A percentile compares a stretch with the other conserved stretches of the same genome.
Conservation (phyloP, 2,113 vertebrate genomes). For the Dendrocopos noguchii region DNA sequence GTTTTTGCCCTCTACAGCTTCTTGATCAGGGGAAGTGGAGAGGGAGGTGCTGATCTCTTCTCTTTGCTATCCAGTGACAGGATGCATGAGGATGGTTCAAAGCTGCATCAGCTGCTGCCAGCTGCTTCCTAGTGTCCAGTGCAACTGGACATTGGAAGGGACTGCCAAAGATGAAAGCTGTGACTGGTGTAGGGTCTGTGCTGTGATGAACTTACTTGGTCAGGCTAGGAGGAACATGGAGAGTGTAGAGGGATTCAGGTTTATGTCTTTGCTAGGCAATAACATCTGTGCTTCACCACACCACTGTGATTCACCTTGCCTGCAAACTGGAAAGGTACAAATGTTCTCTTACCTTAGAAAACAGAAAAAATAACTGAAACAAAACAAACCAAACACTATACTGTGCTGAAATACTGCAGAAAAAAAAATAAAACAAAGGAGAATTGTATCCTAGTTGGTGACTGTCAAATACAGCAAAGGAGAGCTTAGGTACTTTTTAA, state of each 20-base stretch:
- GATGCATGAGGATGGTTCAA: fast-evolving
- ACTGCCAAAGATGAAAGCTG: background rate
- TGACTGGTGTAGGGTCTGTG: background rate
- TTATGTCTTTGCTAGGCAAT: background rate
- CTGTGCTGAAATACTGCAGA: background rate
- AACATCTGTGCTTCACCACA: background rate
- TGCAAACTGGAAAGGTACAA: background rate
- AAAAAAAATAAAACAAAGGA: background rate
- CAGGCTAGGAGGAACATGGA: background rate
- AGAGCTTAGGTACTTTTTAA: background rate
- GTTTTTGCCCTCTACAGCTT: background rate
- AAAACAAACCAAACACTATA: background rate
- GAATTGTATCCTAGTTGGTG: background rate
- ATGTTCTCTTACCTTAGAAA: background rate
- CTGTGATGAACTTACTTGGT: background rate
- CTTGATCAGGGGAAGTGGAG: background rate
- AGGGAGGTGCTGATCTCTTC: background rate
- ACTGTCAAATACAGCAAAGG: background rate
- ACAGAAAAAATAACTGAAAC: background rate
- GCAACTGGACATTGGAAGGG: background rate
- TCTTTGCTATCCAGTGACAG: background rate
- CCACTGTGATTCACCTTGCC: background rate
- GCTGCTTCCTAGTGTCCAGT: too few species aligned
- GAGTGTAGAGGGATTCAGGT: background rate
- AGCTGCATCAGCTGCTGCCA: background rate